Percentiles rank a stretch among this genome's conserved stretches.
Evolutionary conservation across 2,888 invertebrate genomes (phyloP).

Genomic region (Lacanobia wlatinum): DNA sequence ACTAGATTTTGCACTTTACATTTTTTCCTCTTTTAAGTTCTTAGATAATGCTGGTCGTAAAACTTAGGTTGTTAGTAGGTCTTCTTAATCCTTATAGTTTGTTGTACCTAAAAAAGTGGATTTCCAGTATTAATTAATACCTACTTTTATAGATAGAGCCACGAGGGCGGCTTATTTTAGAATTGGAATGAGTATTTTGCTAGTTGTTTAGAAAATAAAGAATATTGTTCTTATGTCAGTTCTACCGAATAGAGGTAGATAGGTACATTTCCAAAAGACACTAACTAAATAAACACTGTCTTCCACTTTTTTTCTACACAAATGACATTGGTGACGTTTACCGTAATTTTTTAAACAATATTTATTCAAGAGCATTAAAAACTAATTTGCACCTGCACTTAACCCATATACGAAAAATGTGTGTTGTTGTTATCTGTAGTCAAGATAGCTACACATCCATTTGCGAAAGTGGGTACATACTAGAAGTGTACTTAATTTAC

Average conservation of each 20-base stretch:
- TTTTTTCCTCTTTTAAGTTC: constrained; percentile 9
- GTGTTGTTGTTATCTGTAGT: constrained; percentile 8
- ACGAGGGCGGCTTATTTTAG: constrained; percentile 1
- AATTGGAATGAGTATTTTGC: neutral
- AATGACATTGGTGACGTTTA: neutral
- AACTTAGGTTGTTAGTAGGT: neutral
- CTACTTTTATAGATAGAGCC: too few species aligned
- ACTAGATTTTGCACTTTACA: constrained; percentile 38
- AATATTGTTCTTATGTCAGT: neutral
- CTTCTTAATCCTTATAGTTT: neutral
- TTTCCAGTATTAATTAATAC: neutral
- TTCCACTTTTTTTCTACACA: neutral
- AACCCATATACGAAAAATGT: constrained; percentile 21
- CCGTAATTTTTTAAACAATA: constrained; percentile 6
- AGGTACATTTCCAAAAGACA: neutral
- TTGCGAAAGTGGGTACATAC: constrained; percentile 11
- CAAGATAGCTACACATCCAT: constrained; percentile 8
- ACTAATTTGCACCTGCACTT: constrained; percentile 30
- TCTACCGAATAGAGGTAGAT: neutral
- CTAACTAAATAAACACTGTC: neutral
- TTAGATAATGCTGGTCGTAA: constrained; percentile 22
- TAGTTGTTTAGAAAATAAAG: neutral
- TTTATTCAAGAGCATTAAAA: constrained; percentile 6
- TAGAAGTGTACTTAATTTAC: too few species aligned
- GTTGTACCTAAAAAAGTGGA: neutral